A percentile compares a stretch with the other conserved stretches of the same genome.
Conservation (phyloP, 2,113 vertebrate species). For the Osmerus mordax region DNA sequence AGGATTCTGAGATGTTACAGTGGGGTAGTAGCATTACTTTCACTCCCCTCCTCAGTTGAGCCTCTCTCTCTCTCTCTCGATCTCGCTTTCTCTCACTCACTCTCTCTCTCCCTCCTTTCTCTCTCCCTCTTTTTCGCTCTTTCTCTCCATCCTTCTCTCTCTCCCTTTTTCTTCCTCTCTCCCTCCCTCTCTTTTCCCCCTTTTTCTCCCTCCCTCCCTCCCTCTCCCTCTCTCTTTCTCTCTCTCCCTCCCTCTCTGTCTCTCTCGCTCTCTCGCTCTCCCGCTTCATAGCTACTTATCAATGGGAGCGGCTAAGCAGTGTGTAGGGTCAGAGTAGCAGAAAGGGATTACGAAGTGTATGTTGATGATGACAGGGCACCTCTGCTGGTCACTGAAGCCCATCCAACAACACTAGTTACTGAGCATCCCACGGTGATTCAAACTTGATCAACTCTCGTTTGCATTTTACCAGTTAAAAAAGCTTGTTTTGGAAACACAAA, state of each 20-base stretch:
- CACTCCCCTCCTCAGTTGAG: too few relatives aligned
- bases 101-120: neutral
- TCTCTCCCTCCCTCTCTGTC: too few relatives aligned
- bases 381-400: constrained; percentile 58
- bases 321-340: constrained; percentile 66
- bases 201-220: neutral
- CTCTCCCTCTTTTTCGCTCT: neutral
- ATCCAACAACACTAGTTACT: too few relatives aligned
- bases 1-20: neutral
- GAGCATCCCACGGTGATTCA: too few relatives aligned
- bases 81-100: neutral
- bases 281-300: constrained; percentile 26
- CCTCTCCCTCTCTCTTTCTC: neutral
- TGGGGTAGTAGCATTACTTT: neutral
- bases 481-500: too few relatives aligned
- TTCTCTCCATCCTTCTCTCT: too few relatives aligned
- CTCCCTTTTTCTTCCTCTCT: too few relatives aligned
- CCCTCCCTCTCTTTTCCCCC: neutral
- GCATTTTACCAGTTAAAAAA: too few relatives aligned
- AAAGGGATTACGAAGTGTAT: constrained; percentile 84
- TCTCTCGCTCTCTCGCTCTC: too few relatives aligned
- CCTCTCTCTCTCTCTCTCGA: neutral
- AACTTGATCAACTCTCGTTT: too few relatives aligned
- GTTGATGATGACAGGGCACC: constrained; percentile 71
- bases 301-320: constrained; percentile 73